Base-by-base conservation (phyloP, 2,888 invertebrate species). In the Dysmachus trigonus region DNA sequence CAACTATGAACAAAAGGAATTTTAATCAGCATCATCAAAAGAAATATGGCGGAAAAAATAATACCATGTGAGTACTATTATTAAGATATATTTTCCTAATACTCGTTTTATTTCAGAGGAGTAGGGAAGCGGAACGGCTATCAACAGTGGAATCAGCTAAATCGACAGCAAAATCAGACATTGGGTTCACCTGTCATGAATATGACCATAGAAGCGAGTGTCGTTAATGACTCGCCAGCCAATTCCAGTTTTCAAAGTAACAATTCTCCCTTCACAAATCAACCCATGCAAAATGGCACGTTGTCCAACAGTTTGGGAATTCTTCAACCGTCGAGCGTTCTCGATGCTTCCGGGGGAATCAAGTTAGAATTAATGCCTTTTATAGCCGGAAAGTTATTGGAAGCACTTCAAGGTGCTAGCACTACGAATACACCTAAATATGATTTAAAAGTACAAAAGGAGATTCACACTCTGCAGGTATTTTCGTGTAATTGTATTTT, bases 401-500 rank as follows among this genome's bases (percentile, higher is more conserved):
- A 82, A 35, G 13, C 18, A 2, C 15, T 85, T 18, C 15, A 47
- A 41, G 41, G 72, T 2, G 0, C 35, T 1, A 8, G 6, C 1
- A 31, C 15, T 41, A 27, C 13, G n/a, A 62, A 90, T 33, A 89
- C 89, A 53, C 90, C 89, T 0, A 88, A 89, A 0, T 89, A 90
- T 35, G 89, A 90, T 86, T 88, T 89, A 86, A 88, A 89, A 30
- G 87, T 91, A 7, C 90, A 91, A 86, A 90, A 89, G 73, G 89
- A 90, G 74, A 88, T 91, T 72, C 89, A 89, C 1, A 77, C 88
- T 2, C 76, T 91, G 4, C 91, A 91, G 88, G 91, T 91, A 62
- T 8, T 62, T 22, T 62, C 47, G 47, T 0, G 0, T 47, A 47
- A n/a, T n/a, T 6, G 47, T 6, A 18, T 47, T 47, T 47, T 47